Base-by-base conservation (phyloP, 2,797 vertebrate species). In the Emydoidea blandingii region DNA sequence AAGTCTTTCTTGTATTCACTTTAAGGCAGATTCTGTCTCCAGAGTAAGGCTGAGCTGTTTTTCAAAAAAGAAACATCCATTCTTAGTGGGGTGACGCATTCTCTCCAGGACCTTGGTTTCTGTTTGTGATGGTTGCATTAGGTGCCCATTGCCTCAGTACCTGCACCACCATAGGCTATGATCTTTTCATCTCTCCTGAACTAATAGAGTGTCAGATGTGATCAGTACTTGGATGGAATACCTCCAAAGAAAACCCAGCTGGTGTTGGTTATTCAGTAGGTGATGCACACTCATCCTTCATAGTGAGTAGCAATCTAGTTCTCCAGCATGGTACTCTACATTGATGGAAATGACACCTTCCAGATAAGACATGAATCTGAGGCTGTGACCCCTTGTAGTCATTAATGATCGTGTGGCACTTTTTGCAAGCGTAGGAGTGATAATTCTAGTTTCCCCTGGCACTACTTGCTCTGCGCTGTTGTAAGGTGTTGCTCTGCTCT, bases 381-480 rank as follows among this genome's bases (percentile, higher is more conserved):
- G 49, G 5, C 8, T 5, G 10, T 44, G 50, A 7, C 23, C 10
- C 4, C 80, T 59, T 54, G 37, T 68, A 68, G n/a, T 68, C n/a
- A 68, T 68, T 68, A 68, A 59, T 16, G 23, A 0, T 50, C 11
- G 0, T 1, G 1, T 5, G 31, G 44, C 34, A 0, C 41, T 83
- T 76, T 1, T 3, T 68, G 12, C 4, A 1, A 0, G 3, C 8
- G 8, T 76, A 27, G 3, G 34, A 52, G 12, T 1, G 2, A 29
- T 62, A 27, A 0, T 1, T 37, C 0, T 49, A 62, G 19, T 52
- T 37, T 52, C 4, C 3, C 41, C 8, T 44, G 9, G 6, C 72
- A 1, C 23, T 86, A 44, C 59, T 74, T 76, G 15, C 9, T 49
- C 44, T 44, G 15, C 57, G 2, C 41, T 76, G 6, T 76, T 76